Conservation (phyloP, 2,888 invertebrate genomes). For the Parapristionchus giblindavisi region DNA sequence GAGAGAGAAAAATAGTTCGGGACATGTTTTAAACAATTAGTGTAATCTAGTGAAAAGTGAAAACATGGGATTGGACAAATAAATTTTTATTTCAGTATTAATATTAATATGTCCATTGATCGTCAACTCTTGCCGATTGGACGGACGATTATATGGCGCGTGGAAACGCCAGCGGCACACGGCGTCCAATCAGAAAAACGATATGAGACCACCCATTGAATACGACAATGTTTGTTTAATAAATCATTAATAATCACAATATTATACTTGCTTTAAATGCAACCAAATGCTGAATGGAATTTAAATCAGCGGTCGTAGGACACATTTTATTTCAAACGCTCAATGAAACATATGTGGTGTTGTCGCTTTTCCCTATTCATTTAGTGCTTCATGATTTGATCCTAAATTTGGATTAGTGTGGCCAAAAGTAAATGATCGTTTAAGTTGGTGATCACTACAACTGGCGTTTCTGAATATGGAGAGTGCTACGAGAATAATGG, state of each 20-base stretch:
- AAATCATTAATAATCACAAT: background rate
- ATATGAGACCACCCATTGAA: constrained; percentile 30
- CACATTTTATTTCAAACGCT: no score
- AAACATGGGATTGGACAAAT: no score
- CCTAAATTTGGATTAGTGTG: no score
- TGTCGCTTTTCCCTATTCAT: no score
- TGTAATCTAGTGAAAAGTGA: no score
- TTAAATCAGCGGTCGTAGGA: no score
- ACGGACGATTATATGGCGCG: constrained; percentile 8
- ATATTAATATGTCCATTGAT: background rate
- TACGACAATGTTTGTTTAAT: constrained; percentile 27
- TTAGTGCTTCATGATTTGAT: no score
- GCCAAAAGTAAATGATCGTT: constrained; percentile 1
- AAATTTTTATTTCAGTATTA: constrained; percentile 6
- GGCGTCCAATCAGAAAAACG: background rate
- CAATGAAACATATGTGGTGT: no score
- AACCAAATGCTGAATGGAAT: background rate
- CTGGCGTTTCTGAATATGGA: constrained; percentile 57
- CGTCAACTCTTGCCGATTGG: constrained; percentile 6
- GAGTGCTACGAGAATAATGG: constrained; percentile 56
- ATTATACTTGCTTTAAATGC: background rate
- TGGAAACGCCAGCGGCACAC: constrained; percentile 23
- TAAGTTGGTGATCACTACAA: constrained; percentile 48
- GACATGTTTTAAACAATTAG: no score
- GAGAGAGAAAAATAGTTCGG: no score